These are phyloP conservation scores for Chelmon rostratus DNA, from an alignment of 2,797 vertebrate species.

Conservation along the genomic window DNA sequence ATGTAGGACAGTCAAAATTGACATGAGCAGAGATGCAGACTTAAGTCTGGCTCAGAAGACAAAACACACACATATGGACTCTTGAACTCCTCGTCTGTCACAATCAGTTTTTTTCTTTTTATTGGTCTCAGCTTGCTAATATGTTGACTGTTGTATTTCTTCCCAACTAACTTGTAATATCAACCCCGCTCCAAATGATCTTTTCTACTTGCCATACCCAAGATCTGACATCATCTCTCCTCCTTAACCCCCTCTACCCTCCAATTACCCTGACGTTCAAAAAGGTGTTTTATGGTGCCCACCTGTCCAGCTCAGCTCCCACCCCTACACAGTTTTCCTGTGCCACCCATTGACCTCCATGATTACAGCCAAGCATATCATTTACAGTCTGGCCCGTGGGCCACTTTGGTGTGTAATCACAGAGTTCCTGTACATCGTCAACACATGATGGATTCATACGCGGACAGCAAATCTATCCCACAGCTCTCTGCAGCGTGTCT, in stretches of 20 bases:
- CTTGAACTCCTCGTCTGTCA: conserved; percentile 46
- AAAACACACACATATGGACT: conserved; percentile 54
- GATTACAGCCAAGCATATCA: conserved; percentile 64
- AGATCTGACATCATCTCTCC: conserved; percentile 57
- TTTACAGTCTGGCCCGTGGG: conserved; percentile 71
- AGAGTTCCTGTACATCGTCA: conserved; percentile 73
- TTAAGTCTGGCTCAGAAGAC: conserved; percentile 33
- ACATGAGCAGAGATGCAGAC: conserved; percentile 40
- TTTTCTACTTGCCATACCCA: conserved; percentile 48
- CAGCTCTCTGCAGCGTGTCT: conserved; percentile 40
- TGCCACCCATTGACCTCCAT: conserved; percentile 66
- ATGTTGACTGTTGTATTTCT: conserved; percentile 39
- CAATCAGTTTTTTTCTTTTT: conserved; percentile 25
- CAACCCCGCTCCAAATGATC: conserved; percentile 15
- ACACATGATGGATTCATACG: conserved; percentile 54
- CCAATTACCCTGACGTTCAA: conserved; percentile 68
- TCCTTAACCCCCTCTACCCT: conserved; percentile 25
- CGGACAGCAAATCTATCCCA: conserved; percentile 55
- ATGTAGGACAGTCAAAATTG: conserved; percentile 44
- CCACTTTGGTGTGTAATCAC: conserved; percentile 69
- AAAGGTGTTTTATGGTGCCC: conserved; percentile 57
- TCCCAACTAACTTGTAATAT: conserved; percentile 42
- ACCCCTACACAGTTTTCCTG: conserved; percentile 35
- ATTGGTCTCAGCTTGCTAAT: conserved; percentile 34
- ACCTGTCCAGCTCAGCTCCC: conserved; percentile 55